Conservation (phyloP, 1,140 invertebrate genomes). For the Palaemon carinicauda region DNA sequence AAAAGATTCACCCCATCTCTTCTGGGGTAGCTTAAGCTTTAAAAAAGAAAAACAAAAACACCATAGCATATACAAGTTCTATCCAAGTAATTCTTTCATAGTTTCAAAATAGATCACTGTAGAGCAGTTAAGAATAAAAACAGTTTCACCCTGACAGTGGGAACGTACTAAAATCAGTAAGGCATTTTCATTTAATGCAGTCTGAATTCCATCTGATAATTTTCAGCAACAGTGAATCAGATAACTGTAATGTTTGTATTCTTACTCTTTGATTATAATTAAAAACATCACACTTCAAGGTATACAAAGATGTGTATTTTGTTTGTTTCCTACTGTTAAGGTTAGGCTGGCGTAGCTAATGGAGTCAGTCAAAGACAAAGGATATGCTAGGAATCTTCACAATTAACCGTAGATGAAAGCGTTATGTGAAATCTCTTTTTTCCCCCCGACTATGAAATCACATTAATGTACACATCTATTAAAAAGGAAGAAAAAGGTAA, state of each 20-base stretch:
- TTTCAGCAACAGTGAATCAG: too few species aligned
- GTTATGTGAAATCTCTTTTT: slow-evolving; percentile 29
- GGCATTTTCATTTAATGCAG: too few species aligned
- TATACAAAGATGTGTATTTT: not conserved
- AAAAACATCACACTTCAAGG: not conserved
- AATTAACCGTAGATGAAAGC: slow-evolving; percentile 11
- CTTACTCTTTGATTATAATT: too few species aligned
- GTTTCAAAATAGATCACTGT: slow-evolving; percentile 15
- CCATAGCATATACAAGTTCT: slow-evolving; percentile 54
- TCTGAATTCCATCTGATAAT: too few species aligned
- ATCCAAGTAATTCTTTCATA: slow-evolving; percentile 30
- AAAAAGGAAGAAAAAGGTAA: not conserved
- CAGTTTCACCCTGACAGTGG: slow-evolving; percentile 35
- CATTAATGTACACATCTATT: slow-evolving; percentile 42
- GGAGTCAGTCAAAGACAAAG: slow-evolving; percentile 27
- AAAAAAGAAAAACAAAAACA: slow-evolving; percentile 28
- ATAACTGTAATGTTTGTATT: not conserved
- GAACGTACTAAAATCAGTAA: too few species aligned
- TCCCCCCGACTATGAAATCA: slow-evolving; percentile 39
- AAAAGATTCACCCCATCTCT: slow-evolving; percentile 50
- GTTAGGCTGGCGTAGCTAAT: slow-evolving; percentile 13
- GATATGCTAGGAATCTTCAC: slow-evolving; percentile 20
- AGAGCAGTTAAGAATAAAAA: slow-evolving; percentile 32
- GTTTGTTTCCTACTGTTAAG: slow-evolving; percentile 14
- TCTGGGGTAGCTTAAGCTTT: slow-evolving; percentile 51